These are phyloP conservation scores for Macrophya annulata DNA, from an alignment of 2,888 invertebrate genomes.

Conservation along the genomic window DNA sequence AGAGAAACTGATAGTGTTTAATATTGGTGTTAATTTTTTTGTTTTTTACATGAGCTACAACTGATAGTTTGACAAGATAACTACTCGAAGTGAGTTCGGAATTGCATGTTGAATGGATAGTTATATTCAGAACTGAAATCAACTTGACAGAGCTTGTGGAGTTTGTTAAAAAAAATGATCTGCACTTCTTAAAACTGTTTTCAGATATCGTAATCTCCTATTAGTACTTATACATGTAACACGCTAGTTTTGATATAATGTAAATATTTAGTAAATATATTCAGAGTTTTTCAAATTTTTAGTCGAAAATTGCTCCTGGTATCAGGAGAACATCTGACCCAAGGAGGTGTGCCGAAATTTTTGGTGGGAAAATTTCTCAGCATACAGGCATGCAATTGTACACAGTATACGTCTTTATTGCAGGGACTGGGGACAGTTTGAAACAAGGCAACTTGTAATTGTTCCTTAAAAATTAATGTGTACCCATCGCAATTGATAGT, in stretches of 20 bases:
- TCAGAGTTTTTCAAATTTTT: too few relatives aligned
- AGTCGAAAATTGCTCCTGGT: too few relatives aligned
- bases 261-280: slow-evolving; percentile 30
- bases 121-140: neutral
- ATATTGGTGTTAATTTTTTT: neutral
- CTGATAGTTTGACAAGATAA: neutral
- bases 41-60: neutral
- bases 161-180: neutral
- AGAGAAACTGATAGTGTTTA: neutral
- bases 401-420: too few relatives aligned
- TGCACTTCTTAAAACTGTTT: slow-evolving; percentile 36
- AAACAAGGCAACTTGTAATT: too few relatives aligned
- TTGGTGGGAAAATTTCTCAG: too few relatives aligned
- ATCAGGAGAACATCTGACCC: too few relatives aligned
- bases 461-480: too few relatives aligned
- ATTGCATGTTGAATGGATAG: neutral
- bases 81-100: neutral
- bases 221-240: slow-evolving; percentile 29
- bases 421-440: too few relatives aligned
- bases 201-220: slow-evolving; percentile 4
- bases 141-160: neutral
- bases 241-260: slow-evolving; percentile 47
- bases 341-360: too few relatives aligned
- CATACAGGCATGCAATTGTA: too few relatives aligned
- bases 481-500: too few relatives aligned